phyloP scores from a whole-genome alignment of 2,113 vertebrate species.

The Macrotus californicus region DNA sequence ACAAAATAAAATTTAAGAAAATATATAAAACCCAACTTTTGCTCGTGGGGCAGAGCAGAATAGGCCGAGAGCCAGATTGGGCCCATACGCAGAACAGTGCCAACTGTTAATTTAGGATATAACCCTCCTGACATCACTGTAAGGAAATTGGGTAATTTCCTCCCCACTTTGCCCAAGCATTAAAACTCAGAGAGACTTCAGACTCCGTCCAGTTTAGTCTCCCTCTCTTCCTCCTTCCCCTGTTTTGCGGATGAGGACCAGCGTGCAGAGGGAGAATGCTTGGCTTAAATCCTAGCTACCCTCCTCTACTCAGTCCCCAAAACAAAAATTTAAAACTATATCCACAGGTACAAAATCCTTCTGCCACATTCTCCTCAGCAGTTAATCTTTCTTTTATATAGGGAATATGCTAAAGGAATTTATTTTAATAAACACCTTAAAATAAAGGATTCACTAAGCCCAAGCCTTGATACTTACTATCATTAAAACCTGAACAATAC shows the following conservation, averaged over 20 bases:
- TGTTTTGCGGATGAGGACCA: not conserved
- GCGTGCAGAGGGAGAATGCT: not conserved
- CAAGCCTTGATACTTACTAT: not conserved
- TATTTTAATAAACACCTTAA: constrained; percentile 8
- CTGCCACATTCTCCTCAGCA: not conserved
- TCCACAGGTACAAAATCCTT: not conserved
- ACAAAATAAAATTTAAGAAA: too few species aligned
- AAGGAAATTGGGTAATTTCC: not conserved
- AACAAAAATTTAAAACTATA: not conserved
- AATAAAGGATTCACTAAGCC: not conserved
- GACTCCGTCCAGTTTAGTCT: not conserved
- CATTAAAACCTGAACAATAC: not conserved
- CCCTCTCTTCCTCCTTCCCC: too few species aligned
- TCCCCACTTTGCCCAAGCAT: not conserved
- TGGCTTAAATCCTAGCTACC: not conserved
- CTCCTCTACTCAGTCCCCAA: not conserved
- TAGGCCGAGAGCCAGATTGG: not conserved
- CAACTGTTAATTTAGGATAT: not conserved
- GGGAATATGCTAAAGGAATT: not conserved
- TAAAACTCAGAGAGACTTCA: not conserved
- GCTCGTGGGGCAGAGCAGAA: not conserved
- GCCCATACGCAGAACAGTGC: fast-evolving
- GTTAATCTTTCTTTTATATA: not conserved
- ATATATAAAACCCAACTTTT: not conserved
- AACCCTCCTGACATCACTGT: not conserved